phyloP scores from a whole-genome alignment of 1,140 invertebrate genomes.

The Gryllus bimaculatus region DNA sequence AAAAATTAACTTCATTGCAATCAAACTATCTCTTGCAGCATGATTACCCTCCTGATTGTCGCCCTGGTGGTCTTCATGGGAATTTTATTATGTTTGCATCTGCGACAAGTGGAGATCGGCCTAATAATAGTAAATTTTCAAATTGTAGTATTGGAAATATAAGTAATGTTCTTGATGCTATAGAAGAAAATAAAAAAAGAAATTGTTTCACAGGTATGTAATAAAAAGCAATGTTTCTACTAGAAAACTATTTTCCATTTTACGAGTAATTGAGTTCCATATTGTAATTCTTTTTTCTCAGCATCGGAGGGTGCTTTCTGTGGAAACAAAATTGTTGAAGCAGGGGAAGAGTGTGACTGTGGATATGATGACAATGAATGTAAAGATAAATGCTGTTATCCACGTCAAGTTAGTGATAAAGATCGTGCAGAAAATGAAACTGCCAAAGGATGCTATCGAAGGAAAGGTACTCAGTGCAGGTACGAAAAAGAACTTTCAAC shows the following conservation, averaged over 20 bases:
- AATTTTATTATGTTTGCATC: slow-evolving; percentile 98
- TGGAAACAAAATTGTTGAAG: slow-evolving; percentile 97
- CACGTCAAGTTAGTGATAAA: slow-evolving; percentile 58
- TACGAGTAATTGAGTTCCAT: background rate
- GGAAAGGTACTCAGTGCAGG: slow-evolving; percentile 73
- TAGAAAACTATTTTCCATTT: background rate
- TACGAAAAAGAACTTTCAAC: slow-evolving; percentile 28
- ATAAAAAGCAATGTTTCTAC: background rate
- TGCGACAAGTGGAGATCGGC: slow-evolving; percentile 84
- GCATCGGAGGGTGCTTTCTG: slow-evolving; percentile 91
- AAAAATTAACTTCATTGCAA: background rate
- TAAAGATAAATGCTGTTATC: slow-evolving; percentile 89
- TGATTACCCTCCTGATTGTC: slow-evolving; percentile 87
- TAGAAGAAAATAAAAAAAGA: slow-evolving; percentile 82
- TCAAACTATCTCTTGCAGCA: slow-evolving; percentile 52
- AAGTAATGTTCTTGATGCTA: slow-evolving; percentile 83
- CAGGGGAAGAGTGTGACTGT: slow-evolving; percentile 96
- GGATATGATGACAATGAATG: slow-evolving; percentile 93
- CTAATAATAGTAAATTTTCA: slow-evolving; percentile 93
- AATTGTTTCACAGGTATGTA: slow-evolving; percentile 79
- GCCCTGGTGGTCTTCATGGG: slow-evolving; percentile 75
- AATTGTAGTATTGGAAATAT: slow-evolving; percentile 92
- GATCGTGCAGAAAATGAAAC: slow-evolving; percentile 58
- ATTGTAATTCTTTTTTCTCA: slow-evolving; percentile 30
- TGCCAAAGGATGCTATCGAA: slow-evolving; percentile 63